Base-by-base conservation (phyloP, 1,140 invertebrate genomes). In the Penaeus chinensis region DNA sequence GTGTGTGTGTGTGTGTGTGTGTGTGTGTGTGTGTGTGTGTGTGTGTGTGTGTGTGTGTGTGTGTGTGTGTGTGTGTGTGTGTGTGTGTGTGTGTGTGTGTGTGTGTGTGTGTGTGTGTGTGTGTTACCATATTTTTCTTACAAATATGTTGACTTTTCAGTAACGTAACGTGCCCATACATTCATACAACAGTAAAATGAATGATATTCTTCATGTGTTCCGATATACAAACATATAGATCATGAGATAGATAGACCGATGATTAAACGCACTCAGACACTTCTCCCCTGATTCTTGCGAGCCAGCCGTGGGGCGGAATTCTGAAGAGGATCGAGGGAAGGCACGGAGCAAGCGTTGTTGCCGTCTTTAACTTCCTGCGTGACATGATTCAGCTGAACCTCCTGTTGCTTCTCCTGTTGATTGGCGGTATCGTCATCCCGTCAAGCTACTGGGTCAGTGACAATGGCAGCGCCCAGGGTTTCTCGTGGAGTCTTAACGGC, bases 341-440 rank as follows among this genome's bases (percentile, higher is more conserved):
- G 65, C 81, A 87, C 65, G 89, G 89, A 22, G 77, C 85, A 2
- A 84, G 85, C 62, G 89, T 90, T 0, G 62, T 81, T 22, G 85
- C 89, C 19, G 82, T 87, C 5, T 90, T 90, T 66, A 90, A 88
- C 42, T 88, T 90, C 63, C 54, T 90, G 8, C 85, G 82, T 20
- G 81, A 65, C 74, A 81, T 90, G 74, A 82, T 87, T 22, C 77
- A 69, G 54, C 82, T 90, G n/a, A 88, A 89, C 78, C 63, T 87
- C 0, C 13, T 90, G 54, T 24, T 84, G 22, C 24, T 76, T 7
- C 62, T 87, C 47, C 71, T 90, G 24, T 3, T 88, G 37, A 24
- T 88, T 19, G 42, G 81, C 3, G 80, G 76, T 19, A 69, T 90
- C 19, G 82, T 86, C 47, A 63, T 87, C 16, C 89, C 89, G 24